Conservation (phyloP, 1,140 invertebrate species). For the Anthonomus grandis region DNA sequence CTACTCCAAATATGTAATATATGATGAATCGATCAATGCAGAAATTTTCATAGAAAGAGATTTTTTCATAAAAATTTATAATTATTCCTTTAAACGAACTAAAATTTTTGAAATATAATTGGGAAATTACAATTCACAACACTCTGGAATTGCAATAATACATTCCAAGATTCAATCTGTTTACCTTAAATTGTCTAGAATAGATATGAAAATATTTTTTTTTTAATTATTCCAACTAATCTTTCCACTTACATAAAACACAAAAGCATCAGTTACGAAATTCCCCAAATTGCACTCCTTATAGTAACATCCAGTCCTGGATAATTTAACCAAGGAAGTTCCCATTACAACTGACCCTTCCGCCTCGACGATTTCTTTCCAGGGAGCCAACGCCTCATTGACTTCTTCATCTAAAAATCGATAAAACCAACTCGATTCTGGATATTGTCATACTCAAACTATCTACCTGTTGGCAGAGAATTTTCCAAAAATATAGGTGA, state of each 20-base stretch:
- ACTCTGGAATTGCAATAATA: no score
- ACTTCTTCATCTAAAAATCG: conserved; percentile 41
- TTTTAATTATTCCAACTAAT: no score
- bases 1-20: no score
- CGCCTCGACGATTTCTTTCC: conserved; percentile 57
- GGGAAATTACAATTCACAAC: no score
- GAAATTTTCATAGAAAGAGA: no score
- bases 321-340: conserved; percentile 55
- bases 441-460: conserved; percentile 5
- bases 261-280: conserved; percentile 69
- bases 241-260: conserved; percentile 53
- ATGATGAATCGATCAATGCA: no score
- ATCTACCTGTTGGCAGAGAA: conserved; percentile 60
- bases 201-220: no score
- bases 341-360: conserved; percentile 58
- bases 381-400: conserved; percentile 55
- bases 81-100: no score
- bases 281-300: conserved; percentile 75
- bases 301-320: conserved; percentile 55
- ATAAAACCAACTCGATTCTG: neutral
- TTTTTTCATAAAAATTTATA: no score
- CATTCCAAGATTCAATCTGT: no score
- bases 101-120: no score
- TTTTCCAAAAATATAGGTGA: conserved; percentile 71
- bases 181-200: no score